A percentile compares a stretch with the other conserved stretches of the same genome.
Evolutionary conservation across 2,888 invertebrate species (phyloP).

Genomic region (Ypsolopha scabrella): DNA sequence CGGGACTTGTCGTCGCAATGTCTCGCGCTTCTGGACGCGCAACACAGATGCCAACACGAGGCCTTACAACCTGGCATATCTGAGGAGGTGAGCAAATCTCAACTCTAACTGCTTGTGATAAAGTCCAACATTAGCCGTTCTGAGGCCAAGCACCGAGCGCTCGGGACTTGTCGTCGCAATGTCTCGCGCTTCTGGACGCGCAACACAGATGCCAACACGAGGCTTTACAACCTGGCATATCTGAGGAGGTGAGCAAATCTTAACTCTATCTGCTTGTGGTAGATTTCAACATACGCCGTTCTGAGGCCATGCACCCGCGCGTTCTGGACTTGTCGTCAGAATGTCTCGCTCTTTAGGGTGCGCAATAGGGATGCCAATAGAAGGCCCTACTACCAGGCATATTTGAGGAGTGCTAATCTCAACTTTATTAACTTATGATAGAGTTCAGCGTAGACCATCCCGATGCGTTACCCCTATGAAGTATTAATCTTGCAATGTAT

Average conservation of each 20-base stretch:
- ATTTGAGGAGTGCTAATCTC: conserved; percentile 21
- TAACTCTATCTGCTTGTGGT: too few species aligned
- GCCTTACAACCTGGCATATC: conserved; percentile 15
- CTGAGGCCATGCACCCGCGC: conserved; percentile 68
- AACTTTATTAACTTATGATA: too few species aligned
- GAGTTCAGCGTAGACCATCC: conserved; percentile 56
- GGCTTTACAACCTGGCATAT: conserved; percentile 15
- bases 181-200: conserved; percentile 60
- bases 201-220: conserved; percentile 17
- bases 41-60: conserved; percentile 13
- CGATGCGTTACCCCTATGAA: too few species aligned
- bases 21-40: conserved; percentile 60
- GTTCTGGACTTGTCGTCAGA: conserved; percentile 69
- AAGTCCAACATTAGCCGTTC: conserved; percentile 56
- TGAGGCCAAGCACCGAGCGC: conserved; percentile 71
- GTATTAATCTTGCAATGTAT: too few species aligned
- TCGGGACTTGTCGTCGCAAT: conserved; percentile 64
- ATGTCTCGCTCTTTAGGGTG: conserved; percentile 60
- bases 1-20: conserved; percentile 66
- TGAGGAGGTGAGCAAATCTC: conserved; percentile 23
- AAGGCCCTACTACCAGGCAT: conserved; percentile 14
- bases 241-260: conserved; percentile 23
- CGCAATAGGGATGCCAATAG: conserved; percentile 19
- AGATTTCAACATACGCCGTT: conserved; percentile 55
- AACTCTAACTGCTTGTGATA: too few species aligned